Percentiles rank a stretch among this genome's conserved stretches.
Conservation (phyloP, 2,888 invertebrate species). For the Amblyjoppa fuscipennis region DNA sequence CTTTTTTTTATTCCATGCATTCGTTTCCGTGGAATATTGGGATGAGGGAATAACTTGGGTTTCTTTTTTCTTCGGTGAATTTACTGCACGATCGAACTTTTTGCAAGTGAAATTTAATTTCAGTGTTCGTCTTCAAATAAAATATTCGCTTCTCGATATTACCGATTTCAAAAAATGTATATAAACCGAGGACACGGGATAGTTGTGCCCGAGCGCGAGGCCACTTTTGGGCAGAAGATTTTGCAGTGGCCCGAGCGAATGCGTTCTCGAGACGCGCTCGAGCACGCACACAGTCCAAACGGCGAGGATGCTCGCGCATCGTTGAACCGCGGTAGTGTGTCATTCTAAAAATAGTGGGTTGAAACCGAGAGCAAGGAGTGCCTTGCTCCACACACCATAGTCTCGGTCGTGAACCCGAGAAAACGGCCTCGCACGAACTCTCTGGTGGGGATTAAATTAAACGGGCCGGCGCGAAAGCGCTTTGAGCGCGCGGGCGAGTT, state of each 20-base stretch:
- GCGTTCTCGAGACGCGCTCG: conserved; percentile 38
- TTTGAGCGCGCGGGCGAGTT: conserved; percentile 46
- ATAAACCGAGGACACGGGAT: conserved; percentile 4
- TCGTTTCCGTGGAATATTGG: background rate
- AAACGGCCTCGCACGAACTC: conserved; percentile 73
- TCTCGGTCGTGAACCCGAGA: conserved; percentile 81
- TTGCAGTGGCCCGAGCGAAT: conserved; percentile 49
- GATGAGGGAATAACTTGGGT: no score
- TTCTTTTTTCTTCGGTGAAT: no score
- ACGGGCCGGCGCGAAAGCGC: conserved; percentile 68
- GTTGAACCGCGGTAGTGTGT: conserved; percentile 84
- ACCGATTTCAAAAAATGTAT: background rate
- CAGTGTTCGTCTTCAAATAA: no score
- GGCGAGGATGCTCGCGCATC: conserved; percentile 72
- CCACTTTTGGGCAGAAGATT: conserved; percentile 78
- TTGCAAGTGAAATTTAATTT: no score
- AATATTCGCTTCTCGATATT: background rate
- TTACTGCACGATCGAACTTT: background rate
- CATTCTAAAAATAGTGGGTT: conserved; percentile 81
- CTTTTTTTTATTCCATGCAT: background rate
- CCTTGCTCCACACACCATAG: conserved; percentile 46
- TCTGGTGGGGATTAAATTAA: conserved; percentile 75
- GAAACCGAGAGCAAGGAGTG: conserved; percentile 64
- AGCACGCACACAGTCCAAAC: conserved; percentile 32
- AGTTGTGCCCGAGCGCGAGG: conserved; percentile 35